These are phyloP conservation scores for Pluvianellus socialis DNA, from an alignment of 2,113 vertebrate species.

Conservation along the genomic window DNA sequence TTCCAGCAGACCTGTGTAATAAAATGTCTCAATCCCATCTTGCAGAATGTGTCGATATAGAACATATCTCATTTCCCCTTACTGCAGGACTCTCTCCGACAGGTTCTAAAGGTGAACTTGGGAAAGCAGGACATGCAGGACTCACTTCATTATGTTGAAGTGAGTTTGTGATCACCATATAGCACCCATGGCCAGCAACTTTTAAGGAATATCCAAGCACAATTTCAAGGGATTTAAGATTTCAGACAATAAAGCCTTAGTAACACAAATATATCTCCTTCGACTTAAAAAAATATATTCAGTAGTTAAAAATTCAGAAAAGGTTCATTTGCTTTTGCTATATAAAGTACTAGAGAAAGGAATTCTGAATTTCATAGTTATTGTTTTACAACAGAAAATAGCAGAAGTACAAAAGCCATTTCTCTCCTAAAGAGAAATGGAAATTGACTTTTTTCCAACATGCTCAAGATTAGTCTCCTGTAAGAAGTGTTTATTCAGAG, in stretches of 20 bases:
- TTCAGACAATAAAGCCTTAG: neutral
- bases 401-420: neutral
- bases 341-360: neutral
- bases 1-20: constrained; percentile 5
- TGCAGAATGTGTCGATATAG: neutral
- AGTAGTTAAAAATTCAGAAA: neutral
- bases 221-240: neutral
- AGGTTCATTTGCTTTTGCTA: neutral
- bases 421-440: neutral
- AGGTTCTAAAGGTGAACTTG: neutral
- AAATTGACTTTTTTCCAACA: neutral
- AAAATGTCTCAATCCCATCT: neutral
- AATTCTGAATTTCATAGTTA: neutral
- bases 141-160: neutral
- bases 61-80: neutral
- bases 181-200: neutral
- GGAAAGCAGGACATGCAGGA: neutral
- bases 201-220: neutral
- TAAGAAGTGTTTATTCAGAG: neutral
- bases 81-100: neutral
- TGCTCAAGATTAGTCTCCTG: neutral
- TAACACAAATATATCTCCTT: neutral
- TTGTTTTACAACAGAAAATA: neutral
- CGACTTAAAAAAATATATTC: neutral
- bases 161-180: neutral